phyloP scores from a whole-genome alignment of 2,113 vertebrate genomes.

The Gymnarchus niloticus region DNA sequence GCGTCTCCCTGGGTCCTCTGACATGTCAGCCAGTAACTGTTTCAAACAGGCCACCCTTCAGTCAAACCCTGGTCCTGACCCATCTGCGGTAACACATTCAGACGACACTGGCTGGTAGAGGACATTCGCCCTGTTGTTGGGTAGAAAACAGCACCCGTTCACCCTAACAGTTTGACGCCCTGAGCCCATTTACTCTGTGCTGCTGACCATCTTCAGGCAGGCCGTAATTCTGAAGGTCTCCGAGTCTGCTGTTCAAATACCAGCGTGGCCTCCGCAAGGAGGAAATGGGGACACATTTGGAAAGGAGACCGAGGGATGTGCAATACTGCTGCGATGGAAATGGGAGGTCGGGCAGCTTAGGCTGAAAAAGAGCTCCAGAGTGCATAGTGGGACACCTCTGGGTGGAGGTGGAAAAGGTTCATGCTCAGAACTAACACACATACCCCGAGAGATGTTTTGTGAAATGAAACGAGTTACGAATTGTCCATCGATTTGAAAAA shows the following conservation, averaged over 20 bases:
- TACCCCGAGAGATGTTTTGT: not conserved
- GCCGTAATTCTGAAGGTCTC: not conserved
- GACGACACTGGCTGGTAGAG: slow-evolving; percentile 48
- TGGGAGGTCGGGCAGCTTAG: no score
- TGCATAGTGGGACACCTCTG: no score
- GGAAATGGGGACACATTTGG: no score
- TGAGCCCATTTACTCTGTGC: not conserved
- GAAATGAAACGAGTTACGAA: no score
- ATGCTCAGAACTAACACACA: not conserved
- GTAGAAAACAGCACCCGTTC: slow-evolving; percentile 42
- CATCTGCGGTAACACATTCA: slow-evolving; percentile 54
- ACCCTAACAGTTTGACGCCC: not conserved
- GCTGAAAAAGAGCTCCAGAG: no score
- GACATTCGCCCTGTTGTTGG: slow-evolving; percentile 53
- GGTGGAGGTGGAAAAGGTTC: not conserved
- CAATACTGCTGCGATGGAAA: not conserved
- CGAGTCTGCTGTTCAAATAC: not conserved
- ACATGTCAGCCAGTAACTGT: slow-evolving; percentile 22
- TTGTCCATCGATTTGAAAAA: not conserved
- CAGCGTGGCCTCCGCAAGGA: not conserved
- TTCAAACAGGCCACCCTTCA: not conserved
- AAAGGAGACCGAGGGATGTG: no score
- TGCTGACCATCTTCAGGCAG: not conserved
- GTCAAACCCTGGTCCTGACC: slow-evolving; percentile 31
- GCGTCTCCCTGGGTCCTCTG: not conserved